Conservation (phyloP, 92 coral and sea anemone genomes). For the Umimayanthus kanabou region DNA sequence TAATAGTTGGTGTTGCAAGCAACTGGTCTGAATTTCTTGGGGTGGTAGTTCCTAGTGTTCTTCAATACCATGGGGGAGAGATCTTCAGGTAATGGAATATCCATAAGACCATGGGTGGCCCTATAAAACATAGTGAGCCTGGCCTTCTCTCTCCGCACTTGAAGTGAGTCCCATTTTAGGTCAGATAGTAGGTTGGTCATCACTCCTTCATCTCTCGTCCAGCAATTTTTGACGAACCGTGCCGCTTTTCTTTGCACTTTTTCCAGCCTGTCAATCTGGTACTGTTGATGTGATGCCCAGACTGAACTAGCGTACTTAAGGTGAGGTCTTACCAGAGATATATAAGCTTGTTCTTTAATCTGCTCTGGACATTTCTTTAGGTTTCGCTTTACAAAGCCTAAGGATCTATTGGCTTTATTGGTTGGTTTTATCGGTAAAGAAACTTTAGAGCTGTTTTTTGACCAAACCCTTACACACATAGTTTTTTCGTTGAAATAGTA, state of each 20-base stretch:
- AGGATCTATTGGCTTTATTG: too few species aligned
- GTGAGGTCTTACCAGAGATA: constrained; percentile 1
- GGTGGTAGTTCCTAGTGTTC: constrained; percentile 23
- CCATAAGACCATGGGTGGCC: constrained; percentile 15
- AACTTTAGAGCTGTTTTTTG: too few species aligned
- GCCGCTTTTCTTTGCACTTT: not conserved
- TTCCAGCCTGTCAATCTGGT: not conserved
- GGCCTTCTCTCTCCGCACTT: constrained; percentile 33
- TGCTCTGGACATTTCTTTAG: too few species aligned
- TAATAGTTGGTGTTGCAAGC: not conserved
- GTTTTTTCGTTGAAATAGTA: too few species aligned
- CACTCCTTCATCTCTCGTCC: not conserved
- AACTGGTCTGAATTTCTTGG: constrained; percentile 18
- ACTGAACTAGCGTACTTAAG: not conserved
- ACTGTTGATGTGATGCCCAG: not conserved
- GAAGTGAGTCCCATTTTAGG: constrained; percentile 23
- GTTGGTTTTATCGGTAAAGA: too few species aligned
- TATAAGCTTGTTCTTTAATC: too few species aligned
- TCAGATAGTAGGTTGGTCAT: constrained; percentile 5
- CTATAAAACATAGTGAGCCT: constrained; percentile 13
- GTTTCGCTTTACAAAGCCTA: too few species aligned
- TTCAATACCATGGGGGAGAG: constrained; percentile 12
- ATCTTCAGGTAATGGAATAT: constrained; percentile 6
- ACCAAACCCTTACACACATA: too few species aligned
- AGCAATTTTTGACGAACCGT: not conserved